phyloP scores from a whole-genome alignment of 2,888 invertebrate genomes.

The Emmelina monodactyla region DNA sequence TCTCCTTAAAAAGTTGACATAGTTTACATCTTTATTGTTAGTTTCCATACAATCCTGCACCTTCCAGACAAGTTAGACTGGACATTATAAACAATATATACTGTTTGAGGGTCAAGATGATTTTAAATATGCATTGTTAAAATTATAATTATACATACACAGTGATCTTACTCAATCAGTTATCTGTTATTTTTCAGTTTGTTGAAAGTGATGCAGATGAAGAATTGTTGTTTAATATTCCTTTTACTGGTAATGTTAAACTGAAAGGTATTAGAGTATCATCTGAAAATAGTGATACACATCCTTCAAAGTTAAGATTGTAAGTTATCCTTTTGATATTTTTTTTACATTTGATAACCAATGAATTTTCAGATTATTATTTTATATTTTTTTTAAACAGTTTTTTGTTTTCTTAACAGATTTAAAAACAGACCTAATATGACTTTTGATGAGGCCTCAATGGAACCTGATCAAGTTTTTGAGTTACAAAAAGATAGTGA shows the following conservation, averaged over 20 bases:
- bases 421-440: constrained; percentile 93
- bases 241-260: constrained; percentile 95
- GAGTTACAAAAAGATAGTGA: constrained; percentile 80
- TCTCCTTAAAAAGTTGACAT: constrained; percentile 8
- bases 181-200: constrained; percentile 78
- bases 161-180: too few relatives aligned
- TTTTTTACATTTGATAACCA: too few relatives aligned
- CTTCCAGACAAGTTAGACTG: too few relatives aligned
- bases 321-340: too few relatives aligned
- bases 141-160: too few relatives aligned
- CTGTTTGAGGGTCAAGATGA: too few relatives aligned
- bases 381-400: too few relatives aligned
- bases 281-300: constrained; percentile 87
- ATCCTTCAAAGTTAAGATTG: constrained; percentile 89
- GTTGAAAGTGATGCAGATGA: constrained; percentile 97
- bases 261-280: constrained; percentile 91
- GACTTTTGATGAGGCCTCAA: constrained; percentile 88
- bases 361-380: too few relatives aligned
- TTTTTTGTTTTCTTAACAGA: constrained; percentile 51
- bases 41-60: too few relatives aligned
- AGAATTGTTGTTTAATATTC: constrained; percentile 95
- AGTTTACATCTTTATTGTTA: too few relatives aligned
- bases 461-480: constrained; percentile 87
- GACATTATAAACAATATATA: too few relatives aligned
- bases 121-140: too few relatives aligned